Conservation (phyloP, 2,888 invertebrate genomes). For the Eupithecia inturbata region DNA sequence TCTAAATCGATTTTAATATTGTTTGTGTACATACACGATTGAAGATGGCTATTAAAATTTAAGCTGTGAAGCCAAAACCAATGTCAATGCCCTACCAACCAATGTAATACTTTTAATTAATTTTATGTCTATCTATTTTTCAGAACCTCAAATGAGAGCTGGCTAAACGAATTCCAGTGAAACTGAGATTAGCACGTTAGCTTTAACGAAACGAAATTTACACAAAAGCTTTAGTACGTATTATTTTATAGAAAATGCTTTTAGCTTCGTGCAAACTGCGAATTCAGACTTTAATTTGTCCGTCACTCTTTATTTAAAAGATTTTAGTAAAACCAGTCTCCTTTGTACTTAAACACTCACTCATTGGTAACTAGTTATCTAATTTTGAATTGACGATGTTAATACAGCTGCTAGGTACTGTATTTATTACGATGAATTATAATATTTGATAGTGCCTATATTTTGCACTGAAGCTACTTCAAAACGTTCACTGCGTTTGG, state of each 20-base stretch:
- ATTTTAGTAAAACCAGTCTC: neutral
- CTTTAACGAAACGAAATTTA: slow-evolving; percentile 33
- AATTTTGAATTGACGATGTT: neutral
- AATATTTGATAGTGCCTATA: no score
- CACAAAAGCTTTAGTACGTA: slow-evolving; percentile 12
- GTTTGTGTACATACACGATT: neutral
- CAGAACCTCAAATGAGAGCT: slow-evolving; percentile 10
- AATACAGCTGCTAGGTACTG: no score
- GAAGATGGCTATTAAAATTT: neutral
- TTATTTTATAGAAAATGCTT: slow-evolving; percentile 10
- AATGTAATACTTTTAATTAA: no score
- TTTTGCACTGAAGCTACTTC: no score
- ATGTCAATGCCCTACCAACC: neutral
- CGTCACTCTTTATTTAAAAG: slow-evolving; percentile 2
- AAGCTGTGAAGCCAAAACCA: neutral
- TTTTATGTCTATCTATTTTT: neutral
- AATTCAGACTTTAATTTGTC: slow-evolving; percentile 7
- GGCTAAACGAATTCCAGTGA: slow-evolving; percentile 13
- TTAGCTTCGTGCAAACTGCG: slow-evolving; percentile 4
- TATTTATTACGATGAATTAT: no score
- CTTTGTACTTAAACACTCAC: neutral
- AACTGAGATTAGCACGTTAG: slow-evolving; percentile 10
- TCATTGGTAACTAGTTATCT: neutral
- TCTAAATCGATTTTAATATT: neutral
- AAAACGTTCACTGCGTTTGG: no score